A percentile compares a stretch with the other conserved stretches of the same genome.
Evolutionary conservation across 2,797 vertebrate genomes (phyloP).

Genomic region (Acanthurus leucopareius): DNA sequence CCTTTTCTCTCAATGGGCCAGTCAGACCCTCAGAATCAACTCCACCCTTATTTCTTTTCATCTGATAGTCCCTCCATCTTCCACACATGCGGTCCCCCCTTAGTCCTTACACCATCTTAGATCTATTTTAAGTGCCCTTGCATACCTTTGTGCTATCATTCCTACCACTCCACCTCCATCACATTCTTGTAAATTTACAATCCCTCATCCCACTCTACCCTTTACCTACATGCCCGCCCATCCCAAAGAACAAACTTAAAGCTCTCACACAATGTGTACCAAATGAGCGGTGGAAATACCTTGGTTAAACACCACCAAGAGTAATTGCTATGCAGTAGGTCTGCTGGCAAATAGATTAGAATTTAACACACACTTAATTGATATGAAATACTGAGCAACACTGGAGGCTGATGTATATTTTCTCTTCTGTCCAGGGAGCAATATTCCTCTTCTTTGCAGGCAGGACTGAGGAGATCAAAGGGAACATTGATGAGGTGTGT

Average conservation of each 20-base stretch:
- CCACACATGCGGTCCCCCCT: neutral
- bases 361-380: neutral
- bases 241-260: conserved; percentile 78
- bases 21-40: neutral
- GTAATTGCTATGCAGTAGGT: conserved; percentile 17
- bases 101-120: neutral
- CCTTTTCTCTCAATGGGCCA: neutral
- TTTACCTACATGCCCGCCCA: conserved; percentile 63
- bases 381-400: neutral
- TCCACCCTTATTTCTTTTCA: conserved; percentile 13
- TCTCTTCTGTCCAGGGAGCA: conserved; percentile 82
- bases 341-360: neutral
- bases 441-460: conserved; percentile 92
- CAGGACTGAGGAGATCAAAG: conserved; percentile 90
- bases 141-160: conserved; percentile 14
- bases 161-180: neutral
- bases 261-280: conserved; percentile 49
- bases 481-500: conserved; percentile 89
- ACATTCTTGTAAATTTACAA: conserved; percentile 27
- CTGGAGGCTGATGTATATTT: neutral
- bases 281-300: conserved; percentile 24
- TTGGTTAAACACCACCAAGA: conserved; percentile 52
- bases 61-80: conserved; percentile 16
- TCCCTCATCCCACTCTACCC: conserved; percentile 58
- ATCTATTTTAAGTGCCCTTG: no score